Base-by-base conservation (phyloP, 2,888 invertebrate genomes). In the Salpingus planirostris region DNA sequence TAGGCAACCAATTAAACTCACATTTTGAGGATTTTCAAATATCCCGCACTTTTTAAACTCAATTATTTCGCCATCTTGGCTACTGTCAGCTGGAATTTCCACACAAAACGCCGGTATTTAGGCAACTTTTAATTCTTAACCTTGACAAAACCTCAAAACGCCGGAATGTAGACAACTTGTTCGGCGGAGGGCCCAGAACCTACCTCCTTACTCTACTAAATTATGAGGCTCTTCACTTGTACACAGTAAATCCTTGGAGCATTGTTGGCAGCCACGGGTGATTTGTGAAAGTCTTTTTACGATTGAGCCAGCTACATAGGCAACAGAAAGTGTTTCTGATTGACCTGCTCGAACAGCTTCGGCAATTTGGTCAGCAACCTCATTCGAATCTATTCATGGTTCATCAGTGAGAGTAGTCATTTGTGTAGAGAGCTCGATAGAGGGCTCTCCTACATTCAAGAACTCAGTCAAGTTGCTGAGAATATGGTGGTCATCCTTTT, bases 401-500 rank as follows among this genome's bases (percentile, higher is more conserved):
- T n/a, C n/a, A n/a, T 7, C 15, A 25, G 7, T 5, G 15, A 15
- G 15, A 6, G 8, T 27, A 8, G 7, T 15, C 18, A n/a, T n/a
- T n/a, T n/a, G n/a, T 6, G n/a, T 15, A 6, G 13, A 3, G 3
- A 10, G 7, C 5, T 5, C 10, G 23, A 11, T 5, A 7, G 18
- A 8, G 6, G 8, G 6, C 6, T 18, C 8, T 7, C 18, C 8
- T 15, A 21, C 22, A 38, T 2, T 38, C 7, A 15, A 26, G 10
- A 28, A 23, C 28, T 3, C 24, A 15, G 2, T 37, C 29, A 33
- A 36, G 24, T 3, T 28, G 27, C 29, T 15, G 12, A 29, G 24
- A 15, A 27, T n/a, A 3, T 15, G 18, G 12, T 12, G 13, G 12
- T 33, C 36, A 21, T 42, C 42, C 8, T 37, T 35, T 21, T 43